Evolutionary conservation across 2,888 invertebrate species (phyloP), one percentile per base, ranked within the genome.

Genomic region (Napeogenes sylphis): DNA sequence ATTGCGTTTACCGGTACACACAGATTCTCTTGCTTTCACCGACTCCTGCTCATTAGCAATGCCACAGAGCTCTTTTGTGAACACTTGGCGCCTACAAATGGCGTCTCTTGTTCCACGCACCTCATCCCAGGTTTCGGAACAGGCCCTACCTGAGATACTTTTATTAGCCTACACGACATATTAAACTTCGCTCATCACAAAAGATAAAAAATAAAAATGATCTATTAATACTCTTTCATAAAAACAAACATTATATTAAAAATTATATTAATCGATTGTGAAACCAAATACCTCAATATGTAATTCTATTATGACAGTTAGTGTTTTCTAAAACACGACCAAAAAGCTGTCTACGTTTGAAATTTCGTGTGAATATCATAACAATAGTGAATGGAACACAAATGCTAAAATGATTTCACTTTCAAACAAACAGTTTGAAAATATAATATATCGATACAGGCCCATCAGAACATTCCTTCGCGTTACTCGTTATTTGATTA

Each of bases 1-100:
- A 59, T 61, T 56, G 12, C 56, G 42, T 62, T 61, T 55, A 56
- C 58, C 45, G 59, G 75, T 75, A 70, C 75, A 76, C 72, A 72
- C 76, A 73, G 68, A 74, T 74, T 75, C 77, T 30, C 69, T 73
- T 78, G 82, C 84, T 85, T 84, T 83, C 84, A 76, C 82, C 80
- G 76, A 79, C 83, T 80, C 80, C 80, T 73, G 73, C 82, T 87
- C 87, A 86, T 87, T 87, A 87, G 80, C 75, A 77, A 83, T 82
- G 84, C 84, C 81, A 72, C 80, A 77, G 78, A 80, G 67, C 83
- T 81, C 83, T 80, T 83, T 82, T 77, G 78, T 75, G 84, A 85
- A 85, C 85, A 86, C 84, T 82, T 76, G 78, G 75, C 78, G 85
- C 79, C 76, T 82, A 84, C 85, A 82, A 84, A 85, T 82, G 80